Conservation (phyloP, 2,113 vertebrate species). For the Ochotona curzoniae region DNA sequence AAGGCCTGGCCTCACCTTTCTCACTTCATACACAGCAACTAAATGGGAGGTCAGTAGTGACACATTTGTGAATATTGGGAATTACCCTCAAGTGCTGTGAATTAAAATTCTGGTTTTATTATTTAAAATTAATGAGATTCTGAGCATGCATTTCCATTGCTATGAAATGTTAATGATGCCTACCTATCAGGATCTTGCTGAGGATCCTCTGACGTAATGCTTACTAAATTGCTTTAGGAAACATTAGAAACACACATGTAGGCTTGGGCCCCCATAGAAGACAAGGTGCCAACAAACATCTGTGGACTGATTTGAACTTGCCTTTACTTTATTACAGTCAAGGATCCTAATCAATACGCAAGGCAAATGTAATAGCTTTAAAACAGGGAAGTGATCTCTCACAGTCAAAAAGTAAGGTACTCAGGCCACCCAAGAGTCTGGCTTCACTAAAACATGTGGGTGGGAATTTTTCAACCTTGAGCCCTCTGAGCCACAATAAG, state of each 20-base stretch:
- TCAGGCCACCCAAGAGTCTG: not conserved
- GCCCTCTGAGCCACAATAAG: not conserved
- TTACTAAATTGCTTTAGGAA: not conserved
- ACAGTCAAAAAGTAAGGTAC: not conserved
- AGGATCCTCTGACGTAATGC: not conserved
- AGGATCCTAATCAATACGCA: not conserved
- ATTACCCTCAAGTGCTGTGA: not conserved
- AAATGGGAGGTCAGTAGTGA: not conserved
- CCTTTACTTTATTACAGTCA: not conserved
- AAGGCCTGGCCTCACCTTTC: not conserved
- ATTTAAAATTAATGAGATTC: not conserved
- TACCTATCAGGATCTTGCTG: not conserved
- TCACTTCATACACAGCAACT: not conserved
- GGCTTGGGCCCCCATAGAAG: not conserved
- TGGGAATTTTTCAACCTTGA: not conserved
- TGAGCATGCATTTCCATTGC: not conserved
- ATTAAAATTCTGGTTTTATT: slow-evolving; percentile 22
- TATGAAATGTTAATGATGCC: not conserved
- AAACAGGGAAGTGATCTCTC: not conserved
- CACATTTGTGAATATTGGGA: not conserved
- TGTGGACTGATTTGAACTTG: not conserved
- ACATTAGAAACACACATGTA: not conserved
- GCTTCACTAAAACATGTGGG: not conserved
- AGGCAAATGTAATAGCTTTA: not conserved
- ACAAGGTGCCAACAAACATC: not conserved